Evolutionary conservation across 1,140 invertebrate species (phyloP).

Genomic region (Eulimnadia texana): DNA sequence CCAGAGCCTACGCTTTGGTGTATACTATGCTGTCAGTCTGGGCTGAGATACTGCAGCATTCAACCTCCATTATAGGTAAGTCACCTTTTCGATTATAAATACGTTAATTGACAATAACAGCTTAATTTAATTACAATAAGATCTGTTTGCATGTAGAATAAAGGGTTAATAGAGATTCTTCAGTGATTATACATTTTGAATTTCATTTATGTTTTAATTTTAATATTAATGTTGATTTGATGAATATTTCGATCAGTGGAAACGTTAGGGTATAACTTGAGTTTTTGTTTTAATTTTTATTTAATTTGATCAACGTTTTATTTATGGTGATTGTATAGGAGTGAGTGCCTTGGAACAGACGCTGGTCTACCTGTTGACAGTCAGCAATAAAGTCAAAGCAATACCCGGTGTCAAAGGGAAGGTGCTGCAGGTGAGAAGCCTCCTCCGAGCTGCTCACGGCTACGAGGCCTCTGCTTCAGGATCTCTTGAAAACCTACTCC

Average conservation of each 20-base stretch:
- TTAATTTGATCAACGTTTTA: no score
- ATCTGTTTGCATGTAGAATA: no score
- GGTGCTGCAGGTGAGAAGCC: background rate
- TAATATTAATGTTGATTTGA: no score
- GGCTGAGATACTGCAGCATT: background rate
- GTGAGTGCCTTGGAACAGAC: conserved; percentile 8
- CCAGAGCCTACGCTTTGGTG: background rate
- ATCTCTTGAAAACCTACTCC: background rate
- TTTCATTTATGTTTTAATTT: no score
- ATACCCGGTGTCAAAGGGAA: conserved; percentile 1
- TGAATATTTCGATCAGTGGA: no score
- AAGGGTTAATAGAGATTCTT: no score
- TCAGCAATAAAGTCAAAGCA: conserved; percentile 1
- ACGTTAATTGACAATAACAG: no score
- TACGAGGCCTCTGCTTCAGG: background rate
- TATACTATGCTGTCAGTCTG: background rate
- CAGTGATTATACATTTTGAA: no score
- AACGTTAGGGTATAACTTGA: no score
- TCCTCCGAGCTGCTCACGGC: conserved; percentile 3
- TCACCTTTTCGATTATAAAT: background rate
- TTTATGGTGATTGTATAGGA: background rate
- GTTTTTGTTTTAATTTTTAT: no score
- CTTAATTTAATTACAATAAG: no score
- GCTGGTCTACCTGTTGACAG: background rate
- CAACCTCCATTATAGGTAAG: background rate